phyloP scores from a whole-genome alignment of 1,140 invertebrate genomes.

The Bombus superbus region DNA sequence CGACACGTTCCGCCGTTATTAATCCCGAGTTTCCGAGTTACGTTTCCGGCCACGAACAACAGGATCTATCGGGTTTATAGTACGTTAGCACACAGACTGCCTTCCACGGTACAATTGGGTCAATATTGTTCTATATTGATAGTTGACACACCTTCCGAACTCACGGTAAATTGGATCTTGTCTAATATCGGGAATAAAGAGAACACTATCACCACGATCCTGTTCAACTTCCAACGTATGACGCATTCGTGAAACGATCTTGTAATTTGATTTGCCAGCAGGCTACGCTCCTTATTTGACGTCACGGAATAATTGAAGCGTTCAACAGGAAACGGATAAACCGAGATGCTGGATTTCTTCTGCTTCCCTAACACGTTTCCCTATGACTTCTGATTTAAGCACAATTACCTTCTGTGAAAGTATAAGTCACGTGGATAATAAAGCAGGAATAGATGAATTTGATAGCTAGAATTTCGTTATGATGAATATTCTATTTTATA shows the following conservation, averaged over 20 bases:
- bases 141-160: conserved; percentile 26
- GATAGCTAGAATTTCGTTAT: no score
- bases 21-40: conserved; percentile 8
- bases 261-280: conserved; percentile 4
- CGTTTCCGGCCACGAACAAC: conserved; percentile 29
- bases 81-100: background rate
- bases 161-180: conserved; percentile 33
- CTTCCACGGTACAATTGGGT: conserved; percentile 17
- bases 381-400: background rate
- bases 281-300: background rate
- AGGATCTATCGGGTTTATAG: conserved; percentile 15
- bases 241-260: background rate
- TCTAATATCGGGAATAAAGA: conserved; percentile 37
- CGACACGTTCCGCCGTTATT: conserved; percentile 21
- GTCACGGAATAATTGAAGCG: conserved; percentile 1
- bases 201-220: background rate
- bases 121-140: conserved; percentile 45
- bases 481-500: no score
- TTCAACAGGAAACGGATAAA: background rate
- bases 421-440: no score
- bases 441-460: no score
- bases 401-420: no score
- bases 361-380: background rate
- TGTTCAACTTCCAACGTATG: background rate
- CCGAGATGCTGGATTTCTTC: background rate